Conservation (phyloP, 2,797 vertebrate species). For the Threskiornis aethiopicus region DNA sequence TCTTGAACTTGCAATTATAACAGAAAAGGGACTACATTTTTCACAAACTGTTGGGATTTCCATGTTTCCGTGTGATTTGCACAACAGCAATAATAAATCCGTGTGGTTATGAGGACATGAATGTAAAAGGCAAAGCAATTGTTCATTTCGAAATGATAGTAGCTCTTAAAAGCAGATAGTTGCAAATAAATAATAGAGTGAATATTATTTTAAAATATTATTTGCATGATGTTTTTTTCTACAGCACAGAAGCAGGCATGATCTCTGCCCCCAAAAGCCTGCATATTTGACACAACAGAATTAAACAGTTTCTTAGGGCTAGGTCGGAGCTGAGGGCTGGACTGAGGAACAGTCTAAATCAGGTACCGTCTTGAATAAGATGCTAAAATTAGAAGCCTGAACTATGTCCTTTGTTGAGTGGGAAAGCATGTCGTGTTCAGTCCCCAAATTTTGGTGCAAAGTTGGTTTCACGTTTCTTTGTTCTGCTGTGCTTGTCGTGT, state of each 20-base stretch:
- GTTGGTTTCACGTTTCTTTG: slow-evolving; percentile 26
- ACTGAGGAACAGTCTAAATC: not conserved
- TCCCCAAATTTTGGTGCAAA: slow-evolving; percentile 31
- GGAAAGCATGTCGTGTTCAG: not conserved
- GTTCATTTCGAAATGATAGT: not conserved
- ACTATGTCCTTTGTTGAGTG: not conserved
- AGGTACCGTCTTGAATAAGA: not conserved
- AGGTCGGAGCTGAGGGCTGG: not conserved
- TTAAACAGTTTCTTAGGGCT: not conserved
- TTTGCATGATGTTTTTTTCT: not conserved
- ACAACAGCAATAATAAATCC: not conserved
- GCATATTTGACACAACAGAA: not conserved
- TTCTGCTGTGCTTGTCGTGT: not conserved
- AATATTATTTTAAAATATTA: not conserved
- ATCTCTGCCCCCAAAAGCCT: not conserved
- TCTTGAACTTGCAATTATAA: slow-evolving; percentile 2
- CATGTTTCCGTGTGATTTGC: not conserved
- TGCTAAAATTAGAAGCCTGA: slow-evolving; percentile 42
- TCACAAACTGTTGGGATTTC: not conserved
- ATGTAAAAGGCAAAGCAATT: slow-evolving; percentile 10
- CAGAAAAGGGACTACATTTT: not conserved
- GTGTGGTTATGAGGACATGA: not conserved
- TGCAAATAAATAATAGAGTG: not conserved
- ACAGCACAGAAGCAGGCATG: not conserved
- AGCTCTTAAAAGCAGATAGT: not conserved